phyloP scores from a whole-genome alignment of 2,113 vertebrate species.

The Actenoides hombroni region DNA sequence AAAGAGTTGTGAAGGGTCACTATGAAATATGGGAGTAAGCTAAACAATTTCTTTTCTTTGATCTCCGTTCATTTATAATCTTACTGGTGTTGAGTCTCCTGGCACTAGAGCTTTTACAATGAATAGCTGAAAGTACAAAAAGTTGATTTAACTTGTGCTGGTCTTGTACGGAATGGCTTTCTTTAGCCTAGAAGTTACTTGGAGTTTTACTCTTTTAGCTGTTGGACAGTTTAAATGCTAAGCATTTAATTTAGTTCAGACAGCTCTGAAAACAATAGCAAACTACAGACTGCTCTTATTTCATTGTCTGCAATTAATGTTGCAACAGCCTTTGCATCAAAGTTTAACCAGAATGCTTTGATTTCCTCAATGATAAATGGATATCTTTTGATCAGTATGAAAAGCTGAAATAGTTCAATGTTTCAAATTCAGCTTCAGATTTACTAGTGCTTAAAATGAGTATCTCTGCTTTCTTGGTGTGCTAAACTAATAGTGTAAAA shows the following conservation, averaged over 20 bases:
- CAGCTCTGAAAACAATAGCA: slow-evolving; percentile 42
- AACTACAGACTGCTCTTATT: slow-evolving; percentile 36
- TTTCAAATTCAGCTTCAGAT: not conserved
- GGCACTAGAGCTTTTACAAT: not conserved
- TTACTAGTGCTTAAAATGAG: not conserved
- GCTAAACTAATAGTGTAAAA: slow-evolving; percentile 6
- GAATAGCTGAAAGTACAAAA: not conserved
- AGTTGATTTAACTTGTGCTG: not conserved
- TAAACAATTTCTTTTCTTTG: slow-evolving; percentile 42
- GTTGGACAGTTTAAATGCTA: slow-evolving; percentile 30
- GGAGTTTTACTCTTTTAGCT: slow-evolving; percentile 9
- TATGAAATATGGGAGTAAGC: slow-evolving; percentile 46
- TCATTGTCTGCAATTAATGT: slow-evolving; percentile 48
- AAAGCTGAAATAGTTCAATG: slow-evolving; percentile 2
- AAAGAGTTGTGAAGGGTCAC: slow-evolving; percentile 14
- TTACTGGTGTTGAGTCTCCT: not conserved
- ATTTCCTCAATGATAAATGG: slow-evolving; percentile 38
- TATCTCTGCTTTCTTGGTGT: not conserved
- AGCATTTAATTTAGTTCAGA: slow-evolving; percentile 35
- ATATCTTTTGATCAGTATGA: not conserved
- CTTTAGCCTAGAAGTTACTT: not conserved
- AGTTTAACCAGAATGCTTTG: slow-evolving; percentile 52
- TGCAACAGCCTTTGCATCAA: slow-evolving; percentile 42
- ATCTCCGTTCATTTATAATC: slow-evolving; percentile 46
- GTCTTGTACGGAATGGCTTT: not conserved